Conservation (phyloP, 2,888 invertebrate species). For the Synanthedon formicaeformis region DNA sequence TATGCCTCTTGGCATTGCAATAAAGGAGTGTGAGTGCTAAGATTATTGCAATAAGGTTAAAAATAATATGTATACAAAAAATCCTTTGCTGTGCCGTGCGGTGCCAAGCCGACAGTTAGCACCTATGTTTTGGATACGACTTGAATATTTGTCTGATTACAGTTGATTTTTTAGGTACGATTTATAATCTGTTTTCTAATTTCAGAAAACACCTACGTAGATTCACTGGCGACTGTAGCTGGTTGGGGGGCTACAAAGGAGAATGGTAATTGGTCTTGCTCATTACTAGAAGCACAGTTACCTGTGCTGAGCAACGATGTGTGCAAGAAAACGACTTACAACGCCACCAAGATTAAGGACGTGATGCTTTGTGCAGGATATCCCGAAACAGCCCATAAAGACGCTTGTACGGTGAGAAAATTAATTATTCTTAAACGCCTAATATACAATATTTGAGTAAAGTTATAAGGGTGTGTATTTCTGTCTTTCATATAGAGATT, state of each 20-base stretch:
- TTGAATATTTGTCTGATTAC: no score
- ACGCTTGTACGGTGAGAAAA: slow-evolving; percentile 83
- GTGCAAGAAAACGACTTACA: slow-evolving; percentile 83
- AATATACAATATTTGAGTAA: not conserved
- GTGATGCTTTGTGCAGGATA: slow-evolving; percentile 91
- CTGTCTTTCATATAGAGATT: no score
- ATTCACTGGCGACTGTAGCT: slow-evolving; percentile 77
- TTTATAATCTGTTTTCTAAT: slow-evolving; percentile 2
- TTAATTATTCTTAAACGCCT: not conserved
- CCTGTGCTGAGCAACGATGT: slow-evolving; percentile 75
- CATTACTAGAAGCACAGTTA: slow-evolving; percentile 85
- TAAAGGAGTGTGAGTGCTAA: no score
- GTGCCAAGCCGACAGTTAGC: no score
- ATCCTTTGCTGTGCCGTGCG: no score
- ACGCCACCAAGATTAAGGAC: slow-evolving; percentile 84
- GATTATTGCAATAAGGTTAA: no score
- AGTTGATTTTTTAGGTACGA: no score
- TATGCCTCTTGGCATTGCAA: no score
- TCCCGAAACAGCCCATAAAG: slow-evolving; percentile 77
- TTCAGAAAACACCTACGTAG: slow-evolving; percentile 76
- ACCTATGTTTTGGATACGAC: no score
- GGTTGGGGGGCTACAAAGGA: slow-evolving; percentile 91
- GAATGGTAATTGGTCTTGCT: slow-evolving; percentile 85
- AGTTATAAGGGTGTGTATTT: no score
- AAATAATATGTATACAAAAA: no score